Percentiles rank a stretch among this genome's conserved stretches.
Evolutionary conservation across 1,140 invertebrate genomes (phyloP).

Genomic region (Bombus sylvicola): DNA sequence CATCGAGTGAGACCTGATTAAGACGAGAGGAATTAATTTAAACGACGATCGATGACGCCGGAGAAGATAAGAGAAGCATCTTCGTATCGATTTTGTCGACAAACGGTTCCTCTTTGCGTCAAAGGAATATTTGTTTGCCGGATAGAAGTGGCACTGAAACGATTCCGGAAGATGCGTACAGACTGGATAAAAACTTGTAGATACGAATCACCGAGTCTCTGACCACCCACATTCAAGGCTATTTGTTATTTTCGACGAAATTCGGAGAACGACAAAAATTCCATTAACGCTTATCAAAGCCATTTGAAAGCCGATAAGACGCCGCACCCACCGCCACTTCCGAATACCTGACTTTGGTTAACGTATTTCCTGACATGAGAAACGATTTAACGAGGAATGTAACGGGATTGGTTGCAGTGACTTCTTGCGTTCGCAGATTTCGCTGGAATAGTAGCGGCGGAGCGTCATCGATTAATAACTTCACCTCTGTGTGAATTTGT

Average conservation of each 20-base stretch:
- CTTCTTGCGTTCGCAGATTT: not conserved
- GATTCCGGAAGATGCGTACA: not conserved
- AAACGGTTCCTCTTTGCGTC: not conserved
- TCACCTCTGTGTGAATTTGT: not conserved
- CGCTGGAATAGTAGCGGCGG: not conserved
- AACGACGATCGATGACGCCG: not conserved
- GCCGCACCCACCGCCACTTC: constrained; percentile 2
- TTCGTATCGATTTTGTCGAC: not conserved
- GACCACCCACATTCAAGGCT: constrained; percentile 13
- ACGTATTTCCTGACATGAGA: not conserved
- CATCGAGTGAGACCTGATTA: not conserved
- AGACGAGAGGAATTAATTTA: not conserved
- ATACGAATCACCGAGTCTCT: not conserved
- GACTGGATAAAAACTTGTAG: not conserved
- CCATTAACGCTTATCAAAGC: constrained; percentile 57
- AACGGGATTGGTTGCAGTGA: not conserved
- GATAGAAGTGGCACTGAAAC: not conserved
- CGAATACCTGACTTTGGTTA: constrained; percentile 28
- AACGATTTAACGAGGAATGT: not conserved
- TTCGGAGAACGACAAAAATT: constrained; percentile 49
- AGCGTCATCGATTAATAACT: not conserved
- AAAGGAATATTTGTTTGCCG: constrained; percentile 8
- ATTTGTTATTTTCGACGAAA: constrained; percentile 13
- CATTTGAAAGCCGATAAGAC: constrained; percentile 49
- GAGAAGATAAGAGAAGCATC: not conserved